phyloP scores from a whole-genome alignment of 1,140 invertebrate genomes.

The Rhizoglyphus robini region DNA sequence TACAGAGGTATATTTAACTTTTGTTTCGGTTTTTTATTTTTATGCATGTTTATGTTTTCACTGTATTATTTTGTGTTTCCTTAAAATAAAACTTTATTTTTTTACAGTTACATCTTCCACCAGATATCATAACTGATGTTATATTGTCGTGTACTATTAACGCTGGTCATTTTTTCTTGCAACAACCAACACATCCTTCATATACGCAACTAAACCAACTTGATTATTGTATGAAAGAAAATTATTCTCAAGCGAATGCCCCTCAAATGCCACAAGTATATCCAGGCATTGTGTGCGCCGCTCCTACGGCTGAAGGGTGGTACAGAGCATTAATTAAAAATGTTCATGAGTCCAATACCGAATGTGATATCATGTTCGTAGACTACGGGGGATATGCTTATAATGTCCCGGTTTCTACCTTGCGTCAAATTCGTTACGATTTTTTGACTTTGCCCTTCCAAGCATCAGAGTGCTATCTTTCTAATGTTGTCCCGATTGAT shows the following conservation, averaged over 20 bases:
- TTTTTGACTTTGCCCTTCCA: constrained; percentile 88
- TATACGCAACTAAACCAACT: constrained; percentile 62
- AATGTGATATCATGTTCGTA: constrained; percentile 69
- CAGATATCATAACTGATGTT: constrained; percentile 83
- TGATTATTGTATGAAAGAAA: constrained; percentile 44
- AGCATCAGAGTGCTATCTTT: constrained; percentile 80
- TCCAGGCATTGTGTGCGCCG: constrained; percentile 76
- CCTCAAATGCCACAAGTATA: constrained; percentile 40
- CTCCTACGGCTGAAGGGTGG: constrained; percentile 66
- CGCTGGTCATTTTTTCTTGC: constrained; percentile 76
- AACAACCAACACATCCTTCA: constrained; percentile 81
- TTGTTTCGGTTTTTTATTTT: no score
- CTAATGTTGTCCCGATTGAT: constrained; percentile 65
- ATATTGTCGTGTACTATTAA: constrained; percentile 65
- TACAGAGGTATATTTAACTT: no score
- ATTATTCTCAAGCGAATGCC: constrained; percentile 36
- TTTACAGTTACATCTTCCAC: constrained; percentile 62
- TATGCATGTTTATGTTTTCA: no score
- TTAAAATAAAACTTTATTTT: constrained; percentile 13
- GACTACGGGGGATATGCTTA: constrained; percentile 80
- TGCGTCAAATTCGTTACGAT: constrained; percentile 68
- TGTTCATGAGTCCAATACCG: constrained; percentile 28
- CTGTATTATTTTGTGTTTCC: constrained; percentile 6
- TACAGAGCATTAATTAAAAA: constrained; percentile 64
- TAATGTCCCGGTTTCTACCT: constrained; percentile 50